Conservation (phyloP, 2,797 vertebrate species). For the Chaetodon trifasciatus region DNA sequence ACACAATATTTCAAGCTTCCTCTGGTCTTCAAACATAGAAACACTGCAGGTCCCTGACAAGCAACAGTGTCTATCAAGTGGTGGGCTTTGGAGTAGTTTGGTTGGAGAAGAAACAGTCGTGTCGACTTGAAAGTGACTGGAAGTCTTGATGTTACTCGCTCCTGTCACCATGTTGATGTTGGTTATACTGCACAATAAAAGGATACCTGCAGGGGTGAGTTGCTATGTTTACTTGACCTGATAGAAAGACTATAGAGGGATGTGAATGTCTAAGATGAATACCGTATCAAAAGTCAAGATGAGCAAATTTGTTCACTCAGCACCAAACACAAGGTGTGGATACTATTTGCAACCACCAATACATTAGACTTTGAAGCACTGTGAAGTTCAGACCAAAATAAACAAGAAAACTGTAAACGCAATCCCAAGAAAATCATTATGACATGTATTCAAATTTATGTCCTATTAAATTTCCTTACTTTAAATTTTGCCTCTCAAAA, state of each 20-base stretch:
- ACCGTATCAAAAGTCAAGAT: conserved; percentile 50
- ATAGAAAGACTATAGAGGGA: conserved; percentile 12
- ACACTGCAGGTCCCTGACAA: conserved; percentile 26
- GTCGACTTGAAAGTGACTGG: not conserved
- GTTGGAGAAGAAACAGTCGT: conserved; percentile 5
- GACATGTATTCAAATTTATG: conserved; percentile 53
- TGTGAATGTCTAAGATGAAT: conserved; percentile 24
- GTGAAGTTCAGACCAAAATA: conserved; percentile 44
- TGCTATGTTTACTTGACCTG: conserved; percentile 23
- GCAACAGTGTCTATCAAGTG: conserved; percentile 11
- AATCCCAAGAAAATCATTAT: conserved; percentile 42
- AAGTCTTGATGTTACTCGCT: not conserved
- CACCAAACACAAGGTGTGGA: conserved; percentile 76
- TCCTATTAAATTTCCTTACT: conserved; percentile 53
- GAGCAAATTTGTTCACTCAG: conserved; percentile 73
- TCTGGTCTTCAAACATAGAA: conserved; percentile 35
- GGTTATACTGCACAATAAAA: conserved; percentile 17
- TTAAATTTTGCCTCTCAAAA: conserved; percentile 51
- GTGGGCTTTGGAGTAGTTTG: conserved; percentile 7
- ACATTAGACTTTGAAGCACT: conserved; percentile 57
- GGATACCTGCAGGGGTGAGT: conserved; percentile 9
- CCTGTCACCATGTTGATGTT: conserved; percentile 11
- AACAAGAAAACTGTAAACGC: conserved; percentile 36
- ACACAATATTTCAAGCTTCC: conserved; percentile 35
- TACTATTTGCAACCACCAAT: conserved; percentile 62